These are phyloP conservation scores for Coregonus clupeaformis DNA, from an alignment of 2,113 vertebrate species.

Conservation along the genomic window DNA sequence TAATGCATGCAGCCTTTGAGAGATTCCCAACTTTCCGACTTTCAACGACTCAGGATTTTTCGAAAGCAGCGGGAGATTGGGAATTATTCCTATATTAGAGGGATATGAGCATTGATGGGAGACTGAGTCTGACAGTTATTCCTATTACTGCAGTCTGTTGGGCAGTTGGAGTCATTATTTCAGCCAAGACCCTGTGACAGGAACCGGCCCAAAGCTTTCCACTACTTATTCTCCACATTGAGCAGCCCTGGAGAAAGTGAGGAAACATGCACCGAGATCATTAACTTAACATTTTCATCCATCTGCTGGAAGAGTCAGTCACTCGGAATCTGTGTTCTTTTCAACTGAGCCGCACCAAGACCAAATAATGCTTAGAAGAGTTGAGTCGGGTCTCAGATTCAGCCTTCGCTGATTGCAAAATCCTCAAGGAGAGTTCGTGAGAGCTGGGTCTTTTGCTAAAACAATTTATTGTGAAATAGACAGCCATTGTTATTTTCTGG, in stretches of 20 bases:
- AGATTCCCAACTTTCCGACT: slow-evolving; percentile 21
- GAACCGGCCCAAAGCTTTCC: slow-evolving; percentile 43
- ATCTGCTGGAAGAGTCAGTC: slow-evolving; percentile 32
- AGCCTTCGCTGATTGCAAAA: slow-evolving; percentile 10
- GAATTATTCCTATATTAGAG: slow-evolving; percentile 66
- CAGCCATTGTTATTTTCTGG: not conserved
- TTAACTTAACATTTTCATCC: slow-evolving; percentile 58
- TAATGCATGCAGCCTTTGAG: slow-evolving; percentile 19
- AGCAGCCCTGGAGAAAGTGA: slow-evolving; percentile 57
- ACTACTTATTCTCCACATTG: slow-evolving; percentile 50
- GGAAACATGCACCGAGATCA: slow-evolving; percentile 54
- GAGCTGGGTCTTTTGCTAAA: slow-evolving; percentile 20
- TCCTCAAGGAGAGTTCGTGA: slow-evolving; percentile 42
- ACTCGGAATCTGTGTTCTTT: slow-evolving; percentile 20
- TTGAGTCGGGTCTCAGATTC: slow-evolving; percentile 22
- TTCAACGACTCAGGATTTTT: slow-evolving; percentile 31
- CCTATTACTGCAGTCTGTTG: slow-evolving; percentile 56
- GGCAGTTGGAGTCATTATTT: slow-evolving; percentile 64
- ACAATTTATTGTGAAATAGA: slow-evolving; percentile 26
- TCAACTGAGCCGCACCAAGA: slow-evolving; percentile 11
- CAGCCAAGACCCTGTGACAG: slow-evolving; percentile 59
- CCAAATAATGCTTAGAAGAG: slow-evolving; percentile 34
- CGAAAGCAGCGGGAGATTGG: slow-evolving; percentile 40
- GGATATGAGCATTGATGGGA: slow-evolving; percentile 57
- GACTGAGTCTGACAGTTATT: slow-evolving; percentile 63